Evolutionary conservation across 2,113 vertebrate species (phyloP).

Genomic region (Neogobius melanostomus): DNA sequence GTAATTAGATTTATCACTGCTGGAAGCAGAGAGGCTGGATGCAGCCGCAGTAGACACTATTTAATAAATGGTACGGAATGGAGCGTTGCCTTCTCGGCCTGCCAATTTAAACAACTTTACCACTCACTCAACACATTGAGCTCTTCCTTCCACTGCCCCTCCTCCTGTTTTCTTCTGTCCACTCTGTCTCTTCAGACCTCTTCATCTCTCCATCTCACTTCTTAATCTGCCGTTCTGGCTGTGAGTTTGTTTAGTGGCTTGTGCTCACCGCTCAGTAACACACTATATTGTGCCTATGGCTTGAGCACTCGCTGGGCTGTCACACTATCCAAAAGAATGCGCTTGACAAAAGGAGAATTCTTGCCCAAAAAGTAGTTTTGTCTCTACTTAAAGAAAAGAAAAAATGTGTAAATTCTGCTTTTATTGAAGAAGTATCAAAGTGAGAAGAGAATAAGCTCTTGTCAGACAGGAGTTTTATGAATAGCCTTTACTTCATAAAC

Average conservation of each 20-base stretch:
- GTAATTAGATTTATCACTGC: constrained; percentile 72
- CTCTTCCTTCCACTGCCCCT: constrained; percentile 22
- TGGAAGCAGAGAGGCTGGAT: constrained; percentile 57
- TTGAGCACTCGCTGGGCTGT: constrained; percentile 38
- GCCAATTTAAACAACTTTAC: constrained; percentile 44
- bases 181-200: constrained; percentile 36
- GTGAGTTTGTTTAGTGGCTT: constrained; percentile 28
- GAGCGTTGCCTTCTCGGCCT: constrained; percentile 54
- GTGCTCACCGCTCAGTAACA: constrained; percentile 28
- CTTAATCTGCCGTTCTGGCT: constrained; percentile 8
- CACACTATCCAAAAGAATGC: constrained; percentile 29
- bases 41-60: constrained; percentile 56
- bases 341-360: constrained; percentile 13
- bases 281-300: constrained; percentile 37
- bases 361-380: constrained; percentile 8
- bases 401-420: background rate
- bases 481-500: background rate
- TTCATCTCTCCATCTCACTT: constrained; percentile 19
- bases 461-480: background rate
- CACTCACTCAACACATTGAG: constrained; percentile 59
- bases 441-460: too few species aligned
- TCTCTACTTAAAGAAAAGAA: background rate
- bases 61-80: constrained; percentile 72
- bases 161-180: constrained; percentile 34
- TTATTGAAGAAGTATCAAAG: background rate